These are phyloP conservation scores for Ceriagrion tenellum DNA, from an alignment of 2,888 invertebrate genomes.

Conservation along the genomic window DNA sequence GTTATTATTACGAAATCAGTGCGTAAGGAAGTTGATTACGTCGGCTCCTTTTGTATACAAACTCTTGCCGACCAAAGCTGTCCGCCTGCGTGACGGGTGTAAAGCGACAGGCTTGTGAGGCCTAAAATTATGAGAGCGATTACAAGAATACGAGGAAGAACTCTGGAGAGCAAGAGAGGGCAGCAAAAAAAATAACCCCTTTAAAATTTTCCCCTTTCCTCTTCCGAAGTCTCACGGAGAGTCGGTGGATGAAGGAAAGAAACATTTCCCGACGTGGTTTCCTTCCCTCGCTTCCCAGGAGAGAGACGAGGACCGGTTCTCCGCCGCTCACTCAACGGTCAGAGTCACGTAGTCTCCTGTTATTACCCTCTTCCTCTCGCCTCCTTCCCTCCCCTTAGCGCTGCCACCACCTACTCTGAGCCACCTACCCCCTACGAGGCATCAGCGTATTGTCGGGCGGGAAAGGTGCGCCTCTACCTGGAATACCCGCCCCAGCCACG, in stretches of 20 bases:
- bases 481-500: not conserved
- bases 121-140: too few species aligned
- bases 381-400: not conserved
- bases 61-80: too few species aligned
- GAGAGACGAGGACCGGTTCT: conserved; percentile 5
- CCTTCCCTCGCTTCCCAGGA: not conserved
- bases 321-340: not conserved
- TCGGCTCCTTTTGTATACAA: too few species aligned
- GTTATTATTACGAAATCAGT: too few species aligned
- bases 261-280: not conserved
- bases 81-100: too few species aligned
- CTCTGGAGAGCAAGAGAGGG: too few species aligned
- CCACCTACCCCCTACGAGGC: not conserved
- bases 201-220: not conserved
- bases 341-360: conserved; percentile 33
- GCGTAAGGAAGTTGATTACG: too few species aligned
- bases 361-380: not conserved
- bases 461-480: not conserved
- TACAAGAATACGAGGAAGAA: too few species aligned
- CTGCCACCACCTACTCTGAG: too few species aligned
- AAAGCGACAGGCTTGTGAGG: too few species aligned
- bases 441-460: not conserved
- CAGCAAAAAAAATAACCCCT: not conserved
- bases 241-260: conserved; percentile 22
- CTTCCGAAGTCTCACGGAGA: not conserved